Evolutionary conservation across 1,140 invertebrate species (phyloP).

Genomic region (Atopsyche davidsoni): DNA sequence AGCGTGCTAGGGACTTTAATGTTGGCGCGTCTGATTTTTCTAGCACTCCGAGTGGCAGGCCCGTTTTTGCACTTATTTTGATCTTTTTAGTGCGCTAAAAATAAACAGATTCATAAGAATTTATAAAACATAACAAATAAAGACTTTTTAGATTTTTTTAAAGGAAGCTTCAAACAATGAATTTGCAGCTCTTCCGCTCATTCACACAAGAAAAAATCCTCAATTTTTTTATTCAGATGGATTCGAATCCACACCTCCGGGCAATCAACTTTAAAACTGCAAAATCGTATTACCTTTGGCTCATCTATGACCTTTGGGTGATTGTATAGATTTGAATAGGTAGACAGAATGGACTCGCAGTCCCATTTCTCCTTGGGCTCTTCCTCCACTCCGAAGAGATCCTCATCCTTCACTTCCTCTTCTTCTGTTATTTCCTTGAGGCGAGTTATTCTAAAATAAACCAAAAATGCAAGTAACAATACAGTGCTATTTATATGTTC

Average conservation of each 20-base stretch:
- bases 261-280: background rate
- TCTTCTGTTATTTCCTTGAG: constrained; percentile 49
- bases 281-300: constrained; percentile 51
- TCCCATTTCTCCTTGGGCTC: constrained; percentile 77
- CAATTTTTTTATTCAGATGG: background rate
- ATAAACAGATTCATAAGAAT: constrained; percentile 8
- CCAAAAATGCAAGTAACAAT: too few species aligned
- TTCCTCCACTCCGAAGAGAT: constrained; percentile 55
- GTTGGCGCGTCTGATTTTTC: constrained; percentile 55
- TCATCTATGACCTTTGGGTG: constrained; percentile 84
- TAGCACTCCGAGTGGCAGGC: constrained; percentile 64
- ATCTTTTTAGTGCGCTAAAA: constrained; percentile 55
- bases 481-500: too few species aligned
- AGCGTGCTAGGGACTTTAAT: constrained; percentile 58
- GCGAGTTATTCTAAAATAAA: constrained; percentile 35
- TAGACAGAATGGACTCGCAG: constrained; percentile 86
- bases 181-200: too few species aligned
- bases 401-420: constrained; percentile 52
- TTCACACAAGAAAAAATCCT: constrained; percentile 8
- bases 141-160: constrained; percentile 8
- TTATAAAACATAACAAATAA: background rate
- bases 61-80: constrained; percentile 63
- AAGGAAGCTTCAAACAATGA: too few species aligned
- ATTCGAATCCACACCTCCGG: background rate
- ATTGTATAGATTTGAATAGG: constrained; percentile 86